These are phyloP conservation scores for Nyctibius grandis DNA, from an alignment of 2,797 vertebrate species.

Conservation along the genomic window DNA sequence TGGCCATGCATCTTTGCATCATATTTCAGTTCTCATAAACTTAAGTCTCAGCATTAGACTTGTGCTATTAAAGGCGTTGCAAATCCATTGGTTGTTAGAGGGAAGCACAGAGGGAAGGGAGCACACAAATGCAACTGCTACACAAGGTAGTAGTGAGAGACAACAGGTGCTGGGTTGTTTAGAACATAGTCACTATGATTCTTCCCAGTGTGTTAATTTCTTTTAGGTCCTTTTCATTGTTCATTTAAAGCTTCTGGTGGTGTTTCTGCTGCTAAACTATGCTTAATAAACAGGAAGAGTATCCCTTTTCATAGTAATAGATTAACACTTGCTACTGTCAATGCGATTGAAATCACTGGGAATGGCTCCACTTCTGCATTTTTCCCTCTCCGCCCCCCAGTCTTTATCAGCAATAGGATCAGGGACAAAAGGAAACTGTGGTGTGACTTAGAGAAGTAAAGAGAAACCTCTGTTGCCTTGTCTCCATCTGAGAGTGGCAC, in stretches of 20 bases:
- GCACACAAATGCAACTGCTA: background rate
- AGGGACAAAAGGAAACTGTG: background rate
- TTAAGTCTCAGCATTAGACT: background rate
- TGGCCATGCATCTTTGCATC: background rate
- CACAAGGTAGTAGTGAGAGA: background rate
- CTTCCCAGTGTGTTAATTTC: background rate
- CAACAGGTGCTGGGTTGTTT: background rate
- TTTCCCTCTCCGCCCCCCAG: fast-evolving
- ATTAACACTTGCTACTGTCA: background rate
- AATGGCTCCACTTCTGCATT: background rate
- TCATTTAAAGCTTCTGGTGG: background rate
- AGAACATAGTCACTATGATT: background rate
- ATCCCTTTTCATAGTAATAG: background rate
- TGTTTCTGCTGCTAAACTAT: background rate
- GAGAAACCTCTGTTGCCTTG: background rate
- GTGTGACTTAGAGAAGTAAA: background rate
- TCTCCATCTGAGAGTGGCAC: background rate
- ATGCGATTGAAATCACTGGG: background rate
- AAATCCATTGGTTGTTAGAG: background rate
- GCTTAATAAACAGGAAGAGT: background rate
- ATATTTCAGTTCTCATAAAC: background rate
- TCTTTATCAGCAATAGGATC: background rate
- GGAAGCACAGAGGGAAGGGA: background rate
- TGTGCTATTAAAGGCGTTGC: background rate
- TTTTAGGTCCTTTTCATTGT: background rate